phyloP scores from a whole-genome alignment of 2,888 invertebrate genomes.

The Pyrochroa serraticornis region DNA sequence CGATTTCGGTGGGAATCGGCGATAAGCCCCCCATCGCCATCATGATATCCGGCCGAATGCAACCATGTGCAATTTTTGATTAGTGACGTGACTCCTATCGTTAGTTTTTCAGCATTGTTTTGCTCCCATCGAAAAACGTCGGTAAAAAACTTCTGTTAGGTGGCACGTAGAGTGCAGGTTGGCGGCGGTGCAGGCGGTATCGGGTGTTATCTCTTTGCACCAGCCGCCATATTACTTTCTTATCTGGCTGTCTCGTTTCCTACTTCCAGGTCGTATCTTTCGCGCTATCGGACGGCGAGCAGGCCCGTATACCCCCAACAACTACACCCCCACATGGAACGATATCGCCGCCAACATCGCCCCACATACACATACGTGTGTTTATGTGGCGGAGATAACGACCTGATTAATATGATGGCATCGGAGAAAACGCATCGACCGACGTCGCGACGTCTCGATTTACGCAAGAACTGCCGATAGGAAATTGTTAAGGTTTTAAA shows the following conservation, averaged over 20 bases:
- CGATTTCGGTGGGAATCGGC: conserved; percentile 22
- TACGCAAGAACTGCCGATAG: too few relatives aligned
- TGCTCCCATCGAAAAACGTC: conserved; percentile 27
- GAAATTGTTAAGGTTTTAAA: too few relatives aligned
- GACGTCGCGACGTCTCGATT: conserved; percentile 14
- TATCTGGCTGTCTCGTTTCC: conserved; percentile 57
- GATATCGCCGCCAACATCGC: conserved; percentile 33
- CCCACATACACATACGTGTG: conserved; percentile 37
- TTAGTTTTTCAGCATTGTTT: conserved; percentile 17
- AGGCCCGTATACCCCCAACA: conserved; percentile 45
- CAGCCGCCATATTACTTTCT: conserved; percentile 58
- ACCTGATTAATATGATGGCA: conserved; percentile 30
- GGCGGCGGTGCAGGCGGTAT: conserved; percentile 49
- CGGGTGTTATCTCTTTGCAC: conserved; percentile 54
- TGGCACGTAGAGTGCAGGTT: conserved; percentile 17
- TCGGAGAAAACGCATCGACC: conserved; percentile 20
- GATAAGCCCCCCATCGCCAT: conserved; percentile 24
- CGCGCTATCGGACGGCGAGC: conserved; percentile 54
- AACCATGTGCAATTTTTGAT: conserved; percentile 55
- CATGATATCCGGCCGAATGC: conserved; percentile 43
- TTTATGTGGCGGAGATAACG: conserved; percentile 34
- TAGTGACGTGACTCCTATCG: conserved; percentile 44
- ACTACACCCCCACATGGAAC: conserved; percentile 29
- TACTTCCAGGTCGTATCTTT: conserved; percentile 57
- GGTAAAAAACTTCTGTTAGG: neutral